Percentiles rank a stretch among this genome's conserved stretches.
phyloP scores from a whole-genome alignment of 2,113 vertebrate genomes.

The Myiopsitta monachus region DNA sequence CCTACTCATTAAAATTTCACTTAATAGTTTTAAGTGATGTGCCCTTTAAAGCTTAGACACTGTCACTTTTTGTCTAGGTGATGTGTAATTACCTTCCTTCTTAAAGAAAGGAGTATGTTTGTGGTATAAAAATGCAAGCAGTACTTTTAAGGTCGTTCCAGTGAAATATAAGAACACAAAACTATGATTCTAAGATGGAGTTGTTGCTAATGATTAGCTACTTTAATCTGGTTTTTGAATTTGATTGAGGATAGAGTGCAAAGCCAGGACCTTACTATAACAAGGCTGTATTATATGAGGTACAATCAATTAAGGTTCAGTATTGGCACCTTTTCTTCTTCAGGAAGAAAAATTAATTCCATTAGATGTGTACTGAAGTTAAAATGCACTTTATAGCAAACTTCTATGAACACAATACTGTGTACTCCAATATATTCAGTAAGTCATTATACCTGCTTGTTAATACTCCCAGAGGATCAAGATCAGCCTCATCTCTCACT shows the following conservation, averaged over 20 bases:
- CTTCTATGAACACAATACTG: background rate
- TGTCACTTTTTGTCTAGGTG: background rate
- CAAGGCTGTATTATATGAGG: background rate
- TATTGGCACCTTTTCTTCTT: background rate
- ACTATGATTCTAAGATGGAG: background rate
- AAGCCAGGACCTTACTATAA: background rate
- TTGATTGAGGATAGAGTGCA: background rate
- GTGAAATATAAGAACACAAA: background rate
- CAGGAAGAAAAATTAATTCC: background rate
- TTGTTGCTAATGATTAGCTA: background rate
- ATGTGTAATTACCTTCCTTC: background rate
- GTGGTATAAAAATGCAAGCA: background rate
- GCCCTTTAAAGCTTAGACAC: background rate
- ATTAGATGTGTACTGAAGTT: background rate
- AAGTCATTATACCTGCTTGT: background rate
- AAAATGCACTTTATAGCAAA: background rate
- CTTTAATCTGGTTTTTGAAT: constrained; percentile 6
- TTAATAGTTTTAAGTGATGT: background rate
- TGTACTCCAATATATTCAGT: background rate
- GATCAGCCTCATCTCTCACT: background rate
- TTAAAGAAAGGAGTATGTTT: background rate
- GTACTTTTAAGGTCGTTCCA: background rate
- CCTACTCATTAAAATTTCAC: background rate
- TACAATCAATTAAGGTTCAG: background rate
- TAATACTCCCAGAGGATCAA: background rate